Base-by-base conservation (phyloP, 1,140 invertebrate genomes). In the Bombyx mori region DNA sequence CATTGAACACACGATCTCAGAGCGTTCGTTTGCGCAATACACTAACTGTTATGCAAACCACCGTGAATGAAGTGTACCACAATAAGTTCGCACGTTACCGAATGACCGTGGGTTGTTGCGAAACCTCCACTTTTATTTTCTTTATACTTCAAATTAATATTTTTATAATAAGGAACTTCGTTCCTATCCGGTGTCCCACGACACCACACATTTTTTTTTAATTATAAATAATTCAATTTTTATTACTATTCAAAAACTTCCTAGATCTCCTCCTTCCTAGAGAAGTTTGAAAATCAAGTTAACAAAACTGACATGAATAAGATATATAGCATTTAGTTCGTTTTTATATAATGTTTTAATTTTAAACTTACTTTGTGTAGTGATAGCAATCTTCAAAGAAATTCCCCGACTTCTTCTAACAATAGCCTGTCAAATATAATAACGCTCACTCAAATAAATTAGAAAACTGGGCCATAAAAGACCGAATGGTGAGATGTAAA, bases 381-480 rank as follows among this genome's bases (percentile, higher is more conserved):
- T 48, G 18, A 51, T 56, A n/a, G n/a, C 18, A 22, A 10, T 47
- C 47, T 18, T 52, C 48, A 52, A 56, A 56, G 56, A 48, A 56
- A 51, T 56, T 60, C 49, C 54, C 49, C 12, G 22, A 50, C 60
- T 62, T 53, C 52, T 52, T 56, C 56, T 52, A 54, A 60, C 63
- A 64, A 66, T 54, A 58, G 57, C 56, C 43, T 56, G 55, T 59
- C 58, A 61, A 63, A 62, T 61, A 45, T 54, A 53, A 59, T 61
- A 63, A 60, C 53, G 47, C 54, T 56, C 51, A 62, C 58, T 63
- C 66, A 63, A 69, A 72, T 69, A 67, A 72, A 72, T 69, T 69
- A 72, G 58, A 63, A 62, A 66, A 45, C 54, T 58, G 54, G 54
- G 60, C 56, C 63, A 67, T 65, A 63, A 67, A 66, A 61, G 58